These are phyloP conservation scores for Microcaecilia unicolor DNA, from an alignment of 2,797 vertebrate species.

Conservation along the genomic window DNA sequence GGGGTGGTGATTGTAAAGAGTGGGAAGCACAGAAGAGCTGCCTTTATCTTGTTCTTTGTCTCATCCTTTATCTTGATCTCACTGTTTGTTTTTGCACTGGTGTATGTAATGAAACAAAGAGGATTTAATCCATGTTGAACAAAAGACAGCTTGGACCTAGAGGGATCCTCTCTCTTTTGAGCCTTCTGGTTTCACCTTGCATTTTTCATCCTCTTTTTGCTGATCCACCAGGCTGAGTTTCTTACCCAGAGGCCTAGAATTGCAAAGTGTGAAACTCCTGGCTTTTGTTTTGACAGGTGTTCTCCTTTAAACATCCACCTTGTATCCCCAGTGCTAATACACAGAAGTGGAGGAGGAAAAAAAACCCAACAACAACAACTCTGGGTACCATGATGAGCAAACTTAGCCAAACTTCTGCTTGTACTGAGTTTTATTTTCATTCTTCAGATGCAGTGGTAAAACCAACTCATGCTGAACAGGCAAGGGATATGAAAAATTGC, in stretches of 20 bases:
- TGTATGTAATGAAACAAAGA: conserved; percentile 68
- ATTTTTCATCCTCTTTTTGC: no score
- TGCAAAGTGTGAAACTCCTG: conserved; percentile 54
- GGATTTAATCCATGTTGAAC: conserved; percentile 66
- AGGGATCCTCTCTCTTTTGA: conserved; percentile 37
- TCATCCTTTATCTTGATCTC: conserved; percentile 60
- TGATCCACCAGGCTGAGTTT: conserved; percentile 45
- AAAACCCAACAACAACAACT: no score
- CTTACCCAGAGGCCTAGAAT: conserved; percentile 65
- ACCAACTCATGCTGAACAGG: conserved; percentile 22
- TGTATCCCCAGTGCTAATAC: conserved; percentile 30
- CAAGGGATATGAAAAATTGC: conserved; percentile 14
- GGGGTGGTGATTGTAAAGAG: conserved; percentile 36
- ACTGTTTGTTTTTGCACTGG: conserved; percentile 63
- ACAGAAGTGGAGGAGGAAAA: conserved; percentile 12
- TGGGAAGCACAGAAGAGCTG: conserved; percentile 26
- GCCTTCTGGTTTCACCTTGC: conserved; percentile 21
- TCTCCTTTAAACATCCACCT: conserved; percentile 49
- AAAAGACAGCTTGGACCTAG: conserved; percentile 53
- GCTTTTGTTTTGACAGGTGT: conserved; percentile 74
- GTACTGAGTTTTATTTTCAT: conserved; percentile 38
- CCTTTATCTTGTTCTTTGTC: no score
- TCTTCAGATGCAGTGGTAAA: conserved; percentile 31
- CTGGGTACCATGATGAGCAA: conserved; percentile 41
- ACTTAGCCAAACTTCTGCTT: conserved; percentile 43